These are phyloP conservation scores for Lepidurus packardi DNA, from an alignment of 1,140 invertebrate species.

Conservation along the genomic window DNA sequence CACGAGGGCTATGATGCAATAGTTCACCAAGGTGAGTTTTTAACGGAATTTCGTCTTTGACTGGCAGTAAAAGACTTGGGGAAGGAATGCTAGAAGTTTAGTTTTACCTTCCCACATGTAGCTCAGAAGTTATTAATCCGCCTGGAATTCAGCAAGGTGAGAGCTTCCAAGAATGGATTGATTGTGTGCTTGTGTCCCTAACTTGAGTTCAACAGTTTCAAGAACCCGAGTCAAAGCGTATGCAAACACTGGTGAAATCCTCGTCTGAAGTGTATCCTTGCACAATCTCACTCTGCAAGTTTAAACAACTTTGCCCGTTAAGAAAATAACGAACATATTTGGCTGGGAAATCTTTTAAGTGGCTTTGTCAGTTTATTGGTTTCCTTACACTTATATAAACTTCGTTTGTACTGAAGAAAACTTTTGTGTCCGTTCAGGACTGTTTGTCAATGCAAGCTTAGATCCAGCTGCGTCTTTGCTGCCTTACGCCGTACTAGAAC, in stretches of 20 bases:
- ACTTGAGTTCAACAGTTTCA: not conserved
- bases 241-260: too few species aligned
- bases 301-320: too few species aligned
- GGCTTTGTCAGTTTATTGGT: too few species aligned
- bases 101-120: slow-evolving; percentile 9
- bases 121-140: not conserved
- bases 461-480: not conserved
- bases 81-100: not conserved
- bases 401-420: too few species aligned
- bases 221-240: too few species aligned
- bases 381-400: too few species aligned
- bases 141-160: not conserved
- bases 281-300: too few species aligned
- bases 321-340: too few species aligned
- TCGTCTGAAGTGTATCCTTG: too few species aligned
- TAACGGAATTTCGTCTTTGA: not conserved
- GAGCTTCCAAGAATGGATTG: not conserved
- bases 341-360: too few species aligned
- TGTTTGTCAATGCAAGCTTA: not conserved
- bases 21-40: not conserved
- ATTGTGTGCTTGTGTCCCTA: not conserved
- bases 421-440: not conserved
- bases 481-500: not conserved
- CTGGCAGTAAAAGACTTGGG: not conserved
- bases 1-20: too few species aligned